Conservation (phyloP, 2,888 invertebrate species). For the Ceraclea dissimilis region DNA sequence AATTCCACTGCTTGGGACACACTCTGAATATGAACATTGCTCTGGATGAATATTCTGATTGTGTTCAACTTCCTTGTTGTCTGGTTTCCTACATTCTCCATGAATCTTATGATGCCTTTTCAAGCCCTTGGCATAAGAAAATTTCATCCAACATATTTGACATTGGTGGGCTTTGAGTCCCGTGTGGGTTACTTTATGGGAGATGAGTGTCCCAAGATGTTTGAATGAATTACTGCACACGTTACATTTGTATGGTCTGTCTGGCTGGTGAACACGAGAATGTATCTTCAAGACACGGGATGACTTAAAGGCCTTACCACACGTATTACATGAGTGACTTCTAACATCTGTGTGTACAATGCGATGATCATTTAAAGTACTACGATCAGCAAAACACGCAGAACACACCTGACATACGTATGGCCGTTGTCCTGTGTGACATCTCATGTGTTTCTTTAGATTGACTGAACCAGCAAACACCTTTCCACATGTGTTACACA, state of each 20-base stretch:
- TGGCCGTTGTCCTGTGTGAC: neutral
- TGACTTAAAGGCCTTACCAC: neutral
- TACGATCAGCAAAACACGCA: neutral
- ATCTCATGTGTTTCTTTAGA: neutral
- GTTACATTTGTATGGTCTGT: neutral
- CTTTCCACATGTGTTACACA: neutral
- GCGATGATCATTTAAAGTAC: neutral
- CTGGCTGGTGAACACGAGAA: neutral
- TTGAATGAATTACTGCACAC: neutral
- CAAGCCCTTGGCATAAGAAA: neutral
- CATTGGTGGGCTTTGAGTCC: neutral
- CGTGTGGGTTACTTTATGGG: neutral
- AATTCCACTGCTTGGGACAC: too few relatives aligned
- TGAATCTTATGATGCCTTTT: neutral
- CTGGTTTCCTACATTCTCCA: neutral
- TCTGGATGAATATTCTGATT: too few relatives aligned
- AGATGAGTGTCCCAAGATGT: neutral
- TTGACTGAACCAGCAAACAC: neutral
- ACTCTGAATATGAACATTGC: too few relatives aligned
- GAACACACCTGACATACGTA: neutral
- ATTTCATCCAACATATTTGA: slow-evolving; percentile 3
- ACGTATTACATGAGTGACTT: neutral
- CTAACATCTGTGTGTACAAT: neutral
- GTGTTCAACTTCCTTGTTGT: too few relatives aligned
- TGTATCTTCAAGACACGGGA: neutral